A percentile compares a stretch with the other conserved stretches of the same genome.
Evolutionary conservation across 2,113 vertebrate genomes (phyloP).

Genomic region (Channa maculata): DNA sequence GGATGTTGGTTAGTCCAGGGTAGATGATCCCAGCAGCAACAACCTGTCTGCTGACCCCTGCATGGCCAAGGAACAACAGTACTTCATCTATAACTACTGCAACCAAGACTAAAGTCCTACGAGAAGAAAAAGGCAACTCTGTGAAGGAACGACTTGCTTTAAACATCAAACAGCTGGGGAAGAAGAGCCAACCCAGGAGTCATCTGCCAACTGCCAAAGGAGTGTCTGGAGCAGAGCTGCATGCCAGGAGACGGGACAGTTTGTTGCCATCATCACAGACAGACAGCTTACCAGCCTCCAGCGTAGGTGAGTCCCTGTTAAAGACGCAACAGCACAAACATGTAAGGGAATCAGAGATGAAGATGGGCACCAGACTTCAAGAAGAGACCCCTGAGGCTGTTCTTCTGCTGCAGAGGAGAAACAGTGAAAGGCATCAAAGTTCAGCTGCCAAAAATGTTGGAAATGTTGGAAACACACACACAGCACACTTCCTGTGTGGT

Average conservation of each 20-base stretch:
- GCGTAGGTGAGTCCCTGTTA: conserved; percentile 45
- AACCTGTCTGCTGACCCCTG: conserved; percentile 34
- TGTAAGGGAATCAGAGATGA: conserved; percentile 18
- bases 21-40: conserved; percentile 16
- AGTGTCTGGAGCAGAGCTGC: conserved; percentile 26
- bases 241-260: conserved; percentile 50
- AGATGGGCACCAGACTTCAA: conserved; percentile 16
- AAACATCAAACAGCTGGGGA: conserved; percentile 75
- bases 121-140: conserved; percentile 45
- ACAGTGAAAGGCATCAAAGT: conserved; percentile 75
- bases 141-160: conserved; percentile 73
- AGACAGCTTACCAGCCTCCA: conserved; percentile 34
- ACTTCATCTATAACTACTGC: conserved; percentile 3
- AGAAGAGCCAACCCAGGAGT: conserved; percentile 69
- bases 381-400: conserved; percentile 82
- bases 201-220: conserved; percentile 52
- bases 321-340: conserved; percentile 39
- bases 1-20: neutral
- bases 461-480: too few species aligned
- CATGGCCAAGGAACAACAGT: conserved; percentile 61
- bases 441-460: conserved; percentile 26
- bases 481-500: too few species aligned
- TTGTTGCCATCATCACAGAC: conserved; percentile 35
- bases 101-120: conserved; percentile 21
- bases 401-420: conserved; percentile 83